Evolutionary conservation across 2,113 vertebrate species (phyloP), one percentile per base, ranked within the genome.

Genomic region (Aphelocoma coerulescens): DNA sequence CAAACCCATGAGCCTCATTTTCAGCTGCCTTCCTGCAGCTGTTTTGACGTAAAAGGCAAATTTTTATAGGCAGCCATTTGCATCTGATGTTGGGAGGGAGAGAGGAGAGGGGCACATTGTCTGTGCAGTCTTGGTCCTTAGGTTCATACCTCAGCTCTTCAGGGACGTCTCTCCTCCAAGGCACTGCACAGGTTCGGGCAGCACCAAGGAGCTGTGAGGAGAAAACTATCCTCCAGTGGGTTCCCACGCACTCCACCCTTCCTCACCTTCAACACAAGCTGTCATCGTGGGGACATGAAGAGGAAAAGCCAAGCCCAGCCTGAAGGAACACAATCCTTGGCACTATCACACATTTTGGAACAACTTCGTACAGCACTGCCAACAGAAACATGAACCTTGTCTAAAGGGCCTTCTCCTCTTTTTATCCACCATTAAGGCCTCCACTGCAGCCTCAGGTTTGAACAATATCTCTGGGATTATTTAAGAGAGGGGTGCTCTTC

Each of bases 301-400:
- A 87, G 93, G 91, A 96, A 95, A 32, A 78, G 48, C 61, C 93
- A 82, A 91, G 69, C 83, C 84, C 9, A 85, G 69, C 19, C 65
- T 44, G 57, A 91, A 81, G 0, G 1, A 91, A 75, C 94, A 78
- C 51, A 93, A 16, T 27, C 69, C 52, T 92, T 79, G 72, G 81
- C 89, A 88, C 46, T 26, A 35, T 30, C 81, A 78, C 68, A 46
- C 55, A 4, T 33, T 91, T 68, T 80, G 89, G 85, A 95, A 72
- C 32, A 84, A 18, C 73, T 76, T 74, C 4, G 1, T 58, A 59
- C 7, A 41, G 57, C 39, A 12, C 24, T 91, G 83, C 88, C 86
- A 96, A 93, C 21, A 78, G 89, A 95, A 96, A 96, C 75, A 71
- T 39, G 49, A 92, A 57, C 58, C 72, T 83, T 87, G 41, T 46